Base-by-base conservation (phyloP, 1,140 invertebrate genomes). In the Hermetia illucens region DNA sequence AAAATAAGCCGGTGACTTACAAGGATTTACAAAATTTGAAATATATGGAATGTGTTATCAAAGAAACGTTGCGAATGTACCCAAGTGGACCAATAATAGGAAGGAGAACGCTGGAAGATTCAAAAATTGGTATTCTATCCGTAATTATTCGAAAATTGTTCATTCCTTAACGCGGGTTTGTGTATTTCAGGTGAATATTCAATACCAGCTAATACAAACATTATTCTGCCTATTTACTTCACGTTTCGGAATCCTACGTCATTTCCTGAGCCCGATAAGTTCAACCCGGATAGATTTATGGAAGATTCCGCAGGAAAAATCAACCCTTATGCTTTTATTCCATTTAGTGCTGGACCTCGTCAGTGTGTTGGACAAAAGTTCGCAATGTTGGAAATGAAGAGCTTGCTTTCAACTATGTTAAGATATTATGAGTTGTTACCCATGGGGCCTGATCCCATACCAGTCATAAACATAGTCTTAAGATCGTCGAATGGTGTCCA, bases 61-160 rank as follows among this genome's bases (percentile, higher is more conserved):
- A 73, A 44, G 72, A 75, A 55, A 44, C 62, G 3, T 49, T 75
- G 1, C 44, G 72, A 41, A 38, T 75, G 5, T 78, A 68, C 53
- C 76, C 77, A 10, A 70, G 71, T 38, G 74, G 77, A n/a, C 76
- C 77, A 10, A 45, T 68, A 21, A 66, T 79, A 36, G 51, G 44
- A 8, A 51, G 72, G 44, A 18, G 33, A 22, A 40, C 72, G 24
- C 46, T 40, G 41, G 48, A 68, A 51, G 65, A 67, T 29, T 17
- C 40, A 3, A 22, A 15, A n/a, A n/a, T n/a, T 19, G 10, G 17
- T 6, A 39, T 10, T 24, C 31, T 39, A 35, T 17, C 15, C 33
- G 17, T n/a, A n/a, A 13, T 19, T 18, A 27, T 3, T 36, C 19
- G 16, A 3, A 36, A 21, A 3, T 20, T 36, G 15, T 6, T 20